Conservation (phyloP, 2,797 vertebrate species). For the Coracias cyanogaster region DNA sequence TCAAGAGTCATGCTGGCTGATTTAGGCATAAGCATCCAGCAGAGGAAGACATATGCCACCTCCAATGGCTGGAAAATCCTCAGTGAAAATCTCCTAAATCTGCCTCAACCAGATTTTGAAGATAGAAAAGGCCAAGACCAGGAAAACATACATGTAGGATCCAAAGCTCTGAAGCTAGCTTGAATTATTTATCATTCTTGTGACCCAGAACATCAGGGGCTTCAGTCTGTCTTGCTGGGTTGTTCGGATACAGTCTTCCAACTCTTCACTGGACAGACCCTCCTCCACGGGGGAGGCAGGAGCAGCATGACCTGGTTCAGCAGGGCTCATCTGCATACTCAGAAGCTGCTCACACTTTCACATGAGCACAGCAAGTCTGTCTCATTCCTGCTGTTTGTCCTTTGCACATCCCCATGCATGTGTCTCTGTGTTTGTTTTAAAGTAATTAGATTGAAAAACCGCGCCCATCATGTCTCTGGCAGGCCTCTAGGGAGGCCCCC, state of each 20-base stretch:
- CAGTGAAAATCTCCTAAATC: not conserved
- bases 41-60: not conserved
- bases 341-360: not conserved
- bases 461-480: not conserved
- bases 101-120: not conserved
- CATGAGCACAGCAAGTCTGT: fast-evolving
- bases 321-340: not conserved
- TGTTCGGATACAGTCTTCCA: fast-evolving
- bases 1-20: not conserved
- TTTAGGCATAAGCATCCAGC: not conserved
- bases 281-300: fast-evolving
- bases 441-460: not conserved
- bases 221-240: not conserved
- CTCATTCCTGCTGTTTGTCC: not conserved
- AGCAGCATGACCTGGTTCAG: not conserved
- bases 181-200: not conserved
- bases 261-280: not conserved
- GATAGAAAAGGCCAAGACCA: not conserved
- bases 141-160: not conserved
- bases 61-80: not conserved
- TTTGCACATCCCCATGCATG: fast-evolving
- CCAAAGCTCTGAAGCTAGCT: not conserved
- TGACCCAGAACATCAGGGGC: not conserved
- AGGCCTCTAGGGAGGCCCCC: not conserved
- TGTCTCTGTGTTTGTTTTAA: not conserved